Base-by-base conservation (phyloP, 2,888 invertebrate species). In the Mesorhabditis spiculigera region DNA sequence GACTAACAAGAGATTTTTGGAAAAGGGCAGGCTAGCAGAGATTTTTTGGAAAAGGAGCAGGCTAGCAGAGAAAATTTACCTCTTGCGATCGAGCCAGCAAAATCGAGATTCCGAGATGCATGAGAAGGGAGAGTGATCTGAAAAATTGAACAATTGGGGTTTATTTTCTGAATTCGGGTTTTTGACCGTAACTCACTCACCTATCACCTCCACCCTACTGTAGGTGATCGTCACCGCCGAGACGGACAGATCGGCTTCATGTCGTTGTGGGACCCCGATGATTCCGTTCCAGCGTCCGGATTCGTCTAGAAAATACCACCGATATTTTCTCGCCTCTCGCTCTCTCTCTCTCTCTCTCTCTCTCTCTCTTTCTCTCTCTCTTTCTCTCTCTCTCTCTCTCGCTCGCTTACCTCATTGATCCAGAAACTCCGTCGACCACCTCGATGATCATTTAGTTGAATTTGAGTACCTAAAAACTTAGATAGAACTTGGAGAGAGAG, bases 141-240 rank as follows among this genome's bases (percentile, higher is more conserved):
- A n/a, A 77, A 50, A 62, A 28, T 61, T 13, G 58, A 50, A 50
- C 2, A 50, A 3, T 63, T 16, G 8, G 8, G 2, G n/a, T 3
- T 8, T 16, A 63, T 13, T 63, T 8, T 28, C 28, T 28, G 28
- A 3, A 28, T 28, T 28, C 28, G 1, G 28, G 28, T 28, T 28
- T 28, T 28, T 28, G 1, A 28, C 28, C 28, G 28, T 28, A 5
- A 16, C 10, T 45, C 8, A 68, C 71, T 69, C 63, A 88, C 97
- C 96, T 71, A 97, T 94, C 3, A 96, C 92, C 69, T 92, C 92
- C 86, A 95, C 95, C 28, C 97, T 88, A 0, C 95, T 94, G 87
- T 95, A 96, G 88, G 94, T 96, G 81, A 97, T 97, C 4, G 96
- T 97, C 92, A 97, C 93, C 0, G 96, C 94, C 0, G 94, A 95